Evolutionary conservation across 2,797 vertebrate species (phyloP).

Genomic region (Lycodopsis pacificus): DNA sequence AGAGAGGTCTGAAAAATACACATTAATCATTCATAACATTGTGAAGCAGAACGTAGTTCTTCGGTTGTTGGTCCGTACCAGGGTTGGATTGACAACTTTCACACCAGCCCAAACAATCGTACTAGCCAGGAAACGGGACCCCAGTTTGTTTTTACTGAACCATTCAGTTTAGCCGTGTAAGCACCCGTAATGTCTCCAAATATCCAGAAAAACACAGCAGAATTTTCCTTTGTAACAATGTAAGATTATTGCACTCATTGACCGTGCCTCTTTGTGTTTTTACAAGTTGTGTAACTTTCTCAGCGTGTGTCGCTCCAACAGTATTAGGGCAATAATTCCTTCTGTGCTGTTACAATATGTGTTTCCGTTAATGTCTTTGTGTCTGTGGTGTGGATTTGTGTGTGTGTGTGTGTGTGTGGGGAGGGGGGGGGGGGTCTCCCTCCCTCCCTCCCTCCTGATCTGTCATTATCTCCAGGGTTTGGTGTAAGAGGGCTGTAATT

Average conservation of each 20-base stretch:
- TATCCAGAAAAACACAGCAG: neutral
- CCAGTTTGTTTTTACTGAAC: neutral
- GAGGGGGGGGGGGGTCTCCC: conserved; percentile 11
- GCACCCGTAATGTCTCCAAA: neutral
- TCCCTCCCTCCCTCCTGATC: too few species aligned
- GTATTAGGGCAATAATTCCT: conserved; percentile 20
- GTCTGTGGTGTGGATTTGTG: conserved; percentile 48
- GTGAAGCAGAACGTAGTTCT: too few species aligned
- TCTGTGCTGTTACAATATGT: conserved; percentile 42
- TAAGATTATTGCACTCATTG: neutral
- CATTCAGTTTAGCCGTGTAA: neutral
- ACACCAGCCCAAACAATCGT: neutral
- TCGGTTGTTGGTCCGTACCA: too few species aligned
- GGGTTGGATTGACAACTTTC: neutral
- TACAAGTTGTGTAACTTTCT: neutral
- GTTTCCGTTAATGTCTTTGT: conserved; percentile 39
- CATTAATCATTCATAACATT: too few species aligned
- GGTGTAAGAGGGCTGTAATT: conserved; percentile 61
- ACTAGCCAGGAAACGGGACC: too few species aligned
- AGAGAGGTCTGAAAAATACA: too few species aligned
- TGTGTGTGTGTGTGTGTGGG: neutral
- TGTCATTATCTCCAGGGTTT: conserved; percentile 69
- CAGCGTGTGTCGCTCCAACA: conserved; percentile 16
- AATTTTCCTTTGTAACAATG: neutral
- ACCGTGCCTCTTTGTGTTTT: conserved; percentile 8